These are phyloP conservation scores for Montipora capricornis DNA, from an alignment of 64 coral and sea anemone genomes.

Conservation along the genomic window DNA sequence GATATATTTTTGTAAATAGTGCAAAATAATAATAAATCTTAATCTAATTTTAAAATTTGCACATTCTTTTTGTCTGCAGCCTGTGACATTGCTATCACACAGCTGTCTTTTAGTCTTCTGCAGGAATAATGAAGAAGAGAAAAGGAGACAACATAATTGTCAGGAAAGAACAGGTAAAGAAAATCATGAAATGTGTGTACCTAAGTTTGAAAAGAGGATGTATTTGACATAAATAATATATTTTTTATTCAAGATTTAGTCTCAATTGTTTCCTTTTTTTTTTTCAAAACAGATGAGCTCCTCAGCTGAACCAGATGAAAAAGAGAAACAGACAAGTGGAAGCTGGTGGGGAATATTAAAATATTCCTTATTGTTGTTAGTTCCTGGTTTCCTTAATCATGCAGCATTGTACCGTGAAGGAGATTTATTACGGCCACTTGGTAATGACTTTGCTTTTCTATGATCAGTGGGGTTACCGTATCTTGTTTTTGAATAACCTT, in stretches of 20 bases:
- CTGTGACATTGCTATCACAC: too few relatives aligned
- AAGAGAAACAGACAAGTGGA: not conserved
- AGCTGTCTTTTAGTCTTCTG: not conserved
- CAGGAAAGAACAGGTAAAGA: conserved; percentile 15
- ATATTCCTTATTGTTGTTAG: conserved; percentile 65
- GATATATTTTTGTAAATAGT: too few relatives aligned
- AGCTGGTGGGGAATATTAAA: conserved; percentile 58
- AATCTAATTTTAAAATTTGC: too few relatives aligned
- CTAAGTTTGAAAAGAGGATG: too few relatives aligned
- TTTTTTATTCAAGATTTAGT: not conserved
- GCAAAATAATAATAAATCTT: too few relatives aligned
- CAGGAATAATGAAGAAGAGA: conserved; percentile 7
- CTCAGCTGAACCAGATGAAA: not conserved
- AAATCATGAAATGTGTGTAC: not conserved
- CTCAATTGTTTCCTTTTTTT: not conserved
- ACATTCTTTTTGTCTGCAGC: too few relatives aligned
- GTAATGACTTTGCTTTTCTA: not conserved
- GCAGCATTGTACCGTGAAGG: conserved; percentile 65
- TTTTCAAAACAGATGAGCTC: not conserved
- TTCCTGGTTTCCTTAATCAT: conserved; percentile 82
- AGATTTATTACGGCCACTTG: conserved; percentile 37
- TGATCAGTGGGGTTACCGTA: not conserved
- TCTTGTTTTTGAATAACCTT: not conserved
- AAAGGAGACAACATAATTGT: conserved; percentile 1
- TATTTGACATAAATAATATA: not conserved